Conservation (phyloP, 92 coral and sea anemone species). For the Actinostola sp. region DNA sequence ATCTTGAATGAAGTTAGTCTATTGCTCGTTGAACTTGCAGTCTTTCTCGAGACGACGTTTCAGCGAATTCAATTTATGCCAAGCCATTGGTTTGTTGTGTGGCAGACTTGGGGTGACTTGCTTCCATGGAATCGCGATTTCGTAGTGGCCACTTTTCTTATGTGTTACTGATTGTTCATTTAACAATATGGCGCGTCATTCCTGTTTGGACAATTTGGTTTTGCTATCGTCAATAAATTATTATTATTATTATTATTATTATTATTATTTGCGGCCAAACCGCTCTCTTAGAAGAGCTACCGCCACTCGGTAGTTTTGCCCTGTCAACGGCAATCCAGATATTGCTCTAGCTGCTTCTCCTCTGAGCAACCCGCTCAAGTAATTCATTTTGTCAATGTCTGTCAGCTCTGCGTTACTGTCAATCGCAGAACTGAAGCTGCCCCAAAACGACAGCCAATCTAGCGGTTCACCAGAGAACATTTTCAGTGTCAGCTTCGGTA, state of each 20-base stretch:
- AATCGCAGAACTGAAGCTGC: constrained; percentile 24
- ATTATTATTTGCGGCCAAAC: constrained; percentile 28
- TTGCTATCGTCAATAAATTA: constrained; percentile 6
- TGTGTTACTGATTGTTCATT: constrained; percentile 21
- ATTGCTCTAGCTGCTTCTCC: constrained; percentile 31
- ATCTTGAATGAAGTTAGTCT: constrained; percentile 43
- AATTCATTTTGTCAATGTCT: constrained; percentile 28
- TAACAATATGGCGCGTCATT: constrained; percentile 18
- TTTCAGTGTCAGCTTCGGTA: constrained; percentile 26
- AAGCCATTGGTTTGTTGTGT: constrained; percentile 31
- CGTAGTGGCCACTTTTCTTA: constrained; percentile 24
- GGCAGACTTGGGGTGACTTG: constrained; percentile 25
- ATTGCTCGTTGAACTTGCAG: constrained; percentile 12
- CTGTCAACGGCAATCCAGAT: constrained; percentile 26
- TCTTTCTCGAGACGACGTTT: constrained; percentile 27
- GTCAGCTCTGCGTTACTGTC: constrained; percentile 15
- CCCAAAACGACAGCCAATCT: constrained; percentile 30
- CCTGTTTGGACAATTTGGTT: constrained; percentile 25
- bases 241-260: too few species aligned
- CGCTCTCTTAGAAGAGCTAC: constrained; percentile 20
- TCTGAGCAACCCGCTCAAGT: constrained; percentile 17
- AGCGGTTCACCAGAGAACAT: constrained; percentile 22
- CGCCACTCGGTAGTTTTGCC: constrained; percentile 17
- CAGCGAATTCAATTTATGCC: constrained; percentile 26
- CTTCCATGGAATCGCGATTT: constrained; percentile 53